Evolutionary conservation across 2,113 vertebrate species (phyloP).

Genomic region (Scomber scombrus): DNA sequence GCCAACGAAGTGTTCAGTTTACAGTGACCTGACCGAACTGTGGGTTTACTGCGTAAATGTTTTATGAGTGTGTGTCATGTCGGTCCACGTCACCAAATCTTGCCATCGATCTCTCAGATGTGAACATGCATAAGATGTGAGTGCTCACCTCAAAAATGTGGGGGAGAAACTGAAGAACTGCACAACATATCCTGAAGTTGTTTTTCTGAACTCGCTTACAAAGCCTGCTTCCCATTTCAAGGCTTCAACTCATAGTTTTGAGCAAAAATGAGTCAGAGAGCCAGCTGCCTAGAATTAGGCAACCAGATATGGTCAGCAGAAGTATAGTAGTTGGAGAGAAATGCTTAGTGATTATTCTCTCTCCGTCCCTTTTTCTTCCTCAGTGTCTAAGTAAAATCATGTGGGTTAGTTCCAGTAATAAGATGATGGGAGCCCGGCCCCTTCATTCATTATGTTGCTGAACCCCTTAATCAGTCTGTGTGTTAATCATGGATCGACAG

Average conservation of each 20-base stretch:
- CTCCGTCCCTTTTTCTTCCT: constrained; percentile 1
- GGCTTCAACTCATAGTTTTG: constrained; percentile 52
- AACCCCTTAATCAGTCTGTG: constrained; percentile 53
- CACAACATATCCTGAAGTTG: constrained; percentile 37
- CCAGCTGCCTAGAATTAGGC: constrained; percentile 62
- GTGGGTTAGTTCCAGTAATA: constrained; percentile 60
- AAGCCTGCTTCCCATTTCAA: constrained; percentile 60
- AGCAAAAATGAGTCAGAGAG: constrained; percentile 66
- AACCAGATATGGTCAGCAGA: constrained; percentile 50
- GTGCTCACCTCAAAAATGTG: constrained; percentile 57
- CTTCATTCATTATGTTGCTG: constrained; percentile 41
- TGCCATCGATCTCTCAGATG: neutral
- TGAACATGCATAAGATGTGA: constrained; percentile 22
- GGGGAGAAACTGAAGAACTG: constrained; percentile 31
- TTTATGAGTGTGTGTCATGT: constrained; percentile 25
- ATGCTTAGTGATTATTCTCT: constrained; percentile 7
- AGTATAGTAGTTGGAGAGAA: constrained; percentile 27
- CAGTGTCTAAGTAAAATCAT: constrained; percentile 52
- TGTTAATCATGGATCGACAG: constrained; percentile 37
- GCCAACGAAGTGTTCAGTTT: neutral
- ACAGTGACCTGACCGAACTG: neutral
- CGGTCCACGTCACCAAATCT: neutral
- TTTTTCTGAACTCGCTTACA: constrained; percentile 47
- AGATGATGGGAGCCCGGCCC: neutral
- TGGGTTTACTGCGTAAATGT: neutral